phyloP scores from a whole-genome alignment of 1,140 invertebrate genomes.

The Cydia amplana region DNA sequence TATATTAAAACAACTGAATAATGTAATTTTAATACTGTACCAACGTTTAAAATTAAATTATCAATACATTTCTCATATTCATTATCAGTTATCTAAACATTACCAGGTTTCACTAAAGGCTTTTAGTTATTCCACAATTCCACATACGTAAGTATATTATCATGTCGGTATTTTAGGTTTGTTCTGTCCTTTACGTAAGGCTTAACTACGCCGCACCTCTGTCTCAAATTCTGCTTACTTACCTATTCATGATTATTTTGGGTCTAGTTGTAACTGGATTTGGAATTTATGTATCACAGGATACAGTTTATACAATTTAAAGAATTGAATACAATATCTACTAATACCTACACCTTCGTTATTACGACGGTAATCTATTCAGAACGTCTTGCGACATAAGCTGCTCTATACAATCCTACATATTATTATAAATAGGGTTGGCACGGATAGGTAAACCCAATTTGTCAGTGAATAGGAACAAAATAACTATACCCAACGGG shows the following conservation, averaged over 20 bases:
- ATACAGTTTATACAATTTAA: not conserved
- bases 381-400: conserved; percentile 1
- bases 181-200: not conserved
- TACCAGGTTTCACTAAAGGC: too few species aligned
- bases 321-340: not conserved
- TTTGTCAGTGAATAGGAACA: too few species aligned
- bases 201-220: not conserved
- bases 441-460: not conserved
- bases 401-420: not conserved
- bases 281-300: not conserved
- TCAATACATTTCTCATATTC: too few species aligned
- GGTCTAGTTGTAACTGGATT: not conserved
- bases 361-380: conserved; percentile 1
- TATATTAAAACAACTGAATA: too few species aligned
- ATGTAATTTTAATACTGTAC: too few species aligned
- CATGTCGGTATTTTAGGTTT: too few species aligned
- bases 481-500: too few species aligned
- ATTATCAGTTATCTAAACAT: too few species aligned
- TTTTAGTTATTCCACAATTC: too few species aligned
- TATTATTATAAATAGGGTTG: not conserved
- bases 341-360: not conserved
- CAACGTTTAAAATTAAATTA: too few species aligned
- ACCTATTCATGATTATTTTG: not conserved
- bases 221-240: not conserved
- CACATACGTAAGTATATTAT: too few species aligned